Conservation (phyloP, 2,113 vertebrate species). For the Albula glossodonta region DNA sequence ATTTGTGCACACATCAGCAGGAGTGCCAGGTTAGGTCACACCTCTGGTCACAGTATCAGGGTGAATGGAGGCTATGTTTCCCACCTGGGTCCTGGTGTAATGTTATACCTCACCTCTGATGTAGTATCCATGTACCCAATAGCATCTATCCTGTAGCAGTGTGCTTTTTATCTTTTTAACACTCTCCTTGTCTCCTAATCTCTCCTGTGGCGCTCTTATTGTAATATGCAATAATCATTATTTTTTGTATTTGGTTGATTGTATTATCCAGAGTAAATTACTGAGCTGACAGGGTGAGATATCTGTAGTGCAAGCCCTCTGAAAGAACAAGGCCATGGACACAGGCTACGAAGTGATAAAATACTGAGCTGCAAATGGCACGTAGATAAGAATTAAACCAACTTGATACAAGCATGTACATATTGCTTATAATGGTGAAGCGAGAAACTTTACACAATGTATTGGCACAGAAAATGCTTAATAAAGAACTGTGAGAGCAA, state of each 20-base stretch:
- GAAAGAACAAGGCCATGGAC: neutral
- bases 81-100: neutral
- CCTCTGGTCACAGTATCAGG: neutral
- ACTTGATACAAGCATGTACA: neutral
- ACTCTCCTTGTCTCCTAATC: neutral
- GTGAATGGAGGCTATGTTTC: neutral
- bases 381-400: neutral
- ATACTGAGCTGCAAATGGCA: neutral
- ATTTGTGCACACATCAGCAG: neutral
- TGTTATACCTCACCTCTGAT: too few relatives aligned
- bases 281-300: neutral
- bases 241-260: neutral
- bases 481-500: too few relatives aligned
- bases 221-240: neutral
- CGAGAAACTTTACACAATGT: too few relatives aligned
- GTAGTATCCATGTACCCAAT: too few relatives aligned
- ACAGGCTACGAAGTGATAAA: neutral
- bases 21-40: neutral
- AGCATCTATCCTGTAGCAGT: too few relatives aligned
- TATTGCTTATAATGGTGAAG: neutral
- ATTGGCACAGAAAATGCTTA: too few relatives aligned
- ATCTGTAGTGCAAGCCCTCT: neutral
- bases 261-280: neutral
- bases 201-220: neutral
- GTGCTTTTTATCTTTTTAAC: too few relatives aligned